phyloP scores from a whole-genome alignment of 2,113 vertebrate species.

The Catharus minimus region DNA sequence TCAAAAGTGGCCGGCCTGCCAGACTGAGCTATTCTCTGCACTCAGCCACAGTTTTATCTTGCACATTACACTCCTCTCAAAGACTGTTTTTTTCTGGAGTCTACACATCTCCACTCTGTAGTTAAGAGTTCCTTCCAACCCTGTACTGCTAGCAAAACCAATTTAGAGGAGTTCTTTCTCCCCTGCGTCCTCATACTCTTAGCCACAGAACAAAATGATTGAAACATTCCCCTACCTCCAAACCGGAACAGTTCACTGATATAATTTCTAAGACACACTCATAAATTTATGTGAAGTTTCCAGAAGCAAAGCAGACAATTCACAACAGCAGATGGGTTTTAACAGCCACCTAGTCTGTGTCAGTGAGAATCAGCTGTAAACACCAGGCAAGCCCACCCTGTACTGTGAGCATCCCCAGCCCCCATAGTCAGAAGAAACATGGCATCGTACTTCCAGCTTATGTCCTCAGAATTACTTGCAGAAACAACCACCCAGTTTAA shows the following conservation, averaged over 20 bases:
- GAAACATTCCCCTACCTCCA: neutral
- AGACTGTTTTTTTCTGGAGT: neutral
- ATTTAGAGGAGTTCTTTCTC: neutral
- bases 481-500: neutral
- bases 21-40: neutral
- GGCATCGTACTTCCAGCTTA: neutral
- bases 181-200: neutral
- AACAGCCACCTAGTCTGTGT: neutral
- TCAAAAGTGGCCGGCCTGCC: neutral
- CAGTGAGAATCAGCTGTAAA: neutral
- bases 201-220: neutral
- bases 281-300: neutral
- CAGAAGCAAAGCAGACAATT: neutral
- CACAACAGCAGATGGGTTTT: neutral
- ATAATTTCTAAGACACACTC: neutral
- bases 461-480: neutral
- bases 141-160: neutral
- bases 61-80: neutral
- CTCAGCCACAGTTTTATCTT: neutral
- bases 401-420: neutral
- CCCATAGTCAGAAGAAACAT: neutral
- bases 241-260: neutral
- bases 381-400: fast-evolving
- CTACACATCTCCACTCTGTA: neutral
- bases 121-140: neutral